Evolutionary conservation across 1,140 invertebrate genomes (phyloP).

Genomic region (Sycophila sp.): DNA sequence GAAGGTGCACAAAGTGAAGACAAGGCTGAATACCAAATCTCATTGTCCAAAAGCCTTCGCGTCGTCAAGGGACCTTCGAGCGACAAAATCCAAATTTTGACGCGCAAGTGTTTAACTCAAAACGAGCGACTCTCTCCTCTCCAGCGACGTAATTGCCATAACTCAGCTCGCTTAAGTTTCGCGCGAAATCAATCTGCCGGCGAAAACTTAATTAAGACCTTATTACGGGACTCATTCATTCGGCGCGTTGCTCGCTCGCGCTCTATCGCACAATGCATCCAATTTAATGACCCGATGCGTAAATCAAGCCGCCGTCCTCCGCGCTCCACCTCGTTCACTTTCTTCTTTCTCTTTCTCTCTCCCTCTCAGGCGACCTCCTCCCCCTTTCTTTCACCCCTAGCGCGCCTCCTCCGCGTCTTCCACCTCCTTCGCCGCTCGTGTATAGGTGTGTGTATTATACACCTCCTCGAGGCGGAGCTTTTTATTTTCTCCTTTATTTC

Average conservation of each 20-base stretch:
- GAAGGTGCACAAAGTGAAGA: too few relatives aligned
- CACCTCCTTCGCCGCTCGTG: neutral
- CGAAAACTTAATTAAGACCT: constrained; percentile 52
- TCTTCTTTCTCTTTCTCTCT: constrained; percentile 3
- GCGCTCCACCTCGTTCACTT: neutral
- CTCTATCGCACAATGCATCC: constrained; percentile 49
- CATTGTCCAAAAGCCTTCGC: neutral
- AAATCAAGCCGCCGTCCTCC: constrained; percentile 47
- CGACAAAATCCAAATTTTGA: too few relatives aligned
- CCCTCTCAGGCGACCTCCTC: neutral
- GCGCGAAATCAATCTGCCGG: neutral
- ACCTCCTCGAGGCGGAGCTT: neutral
- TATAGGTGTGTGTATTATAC: too few relatives aligned
- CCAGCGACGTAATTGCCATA: too few relatives aligned
- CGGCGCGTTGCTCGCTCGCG: constrained; percentile 10
- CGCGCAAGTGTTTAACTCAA: too few relatives aligned
- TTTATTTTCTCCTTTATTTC: neutral
- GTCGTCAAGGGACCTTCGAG: too few relatives aligned
- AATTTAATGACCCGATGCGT: constrained; percentile 53
- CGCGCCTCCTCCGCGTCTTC: neutral
- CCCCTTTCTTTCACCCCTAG: neutral
- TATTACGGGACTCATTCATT: constrained; percentile 45
- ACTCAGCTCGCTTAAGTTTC: too few relatives aligned
- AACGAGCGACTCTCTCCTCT: too few relatives aligned
- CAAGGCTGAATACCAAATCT: too few relatives aligned